Evolutionary conservation across 1,140 invertebrate species (phyloP).

Genomic region (Heterodera schachtii): DNA sequence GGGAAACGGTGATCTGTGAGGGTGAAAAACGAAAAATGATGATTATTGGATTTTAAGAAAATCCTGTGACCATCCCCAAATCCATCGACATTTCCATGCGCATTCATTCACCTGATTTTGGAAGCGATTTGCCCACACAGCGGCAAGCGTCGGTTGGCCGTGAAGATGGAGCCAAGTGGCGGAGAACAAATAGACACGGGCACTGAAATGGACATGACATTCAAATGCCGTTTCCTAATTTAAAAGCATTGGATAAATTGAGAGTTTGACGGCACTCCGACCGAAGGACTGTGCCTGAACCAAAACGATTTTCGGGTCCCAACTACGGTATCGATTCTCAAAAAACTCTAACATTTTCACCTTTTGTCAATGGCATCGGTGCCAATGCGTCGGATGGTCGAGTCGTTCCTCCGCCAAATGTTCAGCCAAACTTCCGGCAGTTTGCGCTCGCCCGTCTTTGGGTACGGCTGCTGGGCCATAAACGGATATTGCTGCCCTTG

Average conservation of each 20-base stretch:
- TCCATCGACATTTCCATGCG: no score
- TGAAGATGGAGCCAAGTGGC: slow-evolving; percentile 52
- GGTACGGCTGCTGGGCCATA: slow-evolving; percentile 48
- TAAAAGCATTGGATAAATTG: no score
- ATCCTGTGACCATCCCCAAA: no score
- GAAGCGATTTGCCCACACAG: slow-evolving; percentile 60
- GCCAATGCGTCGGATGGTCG: slow-evolving; percentile 16
- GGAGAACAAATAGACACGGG: slow-evolving; percentile 50
- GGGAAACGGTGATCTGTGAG: slow-evolving; percentile 36
- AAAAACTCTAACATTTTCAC: slow-evolving; percentile 8
- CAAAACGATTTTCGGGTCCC: no score
- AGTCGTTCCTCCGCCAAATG: slow-evolving; percentile 43
- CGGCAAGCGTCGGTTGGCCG: slow-evolving; percentile 48
- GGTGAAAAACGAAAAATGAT: neutral
- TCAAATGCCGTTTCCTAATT: neutral
- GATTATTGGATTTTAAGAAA: no score
- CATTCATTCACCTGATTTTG: slow-evolving; percentile 34
- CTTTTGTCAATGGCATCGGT: slow-evolving; percentile 32
- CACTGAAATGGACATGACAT: slow-evolving; percentile 39
- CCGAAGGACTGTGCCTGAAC: no score
- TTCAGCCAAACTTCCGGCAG: slow-evolving; percentile 45
- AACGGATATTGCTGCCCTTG: slow-evolving; percentile 45
- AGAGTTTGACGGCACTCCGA: no score
- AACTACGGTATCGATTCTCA: no score
- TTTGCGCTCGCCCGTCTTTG: slow-evolving; percentile 56